Evolutionary conservation across 2,888 invertebrate species (phyloP), one percentile per base, ranked within the genome.

Genomic region (Eurytoma californica): DNA sequence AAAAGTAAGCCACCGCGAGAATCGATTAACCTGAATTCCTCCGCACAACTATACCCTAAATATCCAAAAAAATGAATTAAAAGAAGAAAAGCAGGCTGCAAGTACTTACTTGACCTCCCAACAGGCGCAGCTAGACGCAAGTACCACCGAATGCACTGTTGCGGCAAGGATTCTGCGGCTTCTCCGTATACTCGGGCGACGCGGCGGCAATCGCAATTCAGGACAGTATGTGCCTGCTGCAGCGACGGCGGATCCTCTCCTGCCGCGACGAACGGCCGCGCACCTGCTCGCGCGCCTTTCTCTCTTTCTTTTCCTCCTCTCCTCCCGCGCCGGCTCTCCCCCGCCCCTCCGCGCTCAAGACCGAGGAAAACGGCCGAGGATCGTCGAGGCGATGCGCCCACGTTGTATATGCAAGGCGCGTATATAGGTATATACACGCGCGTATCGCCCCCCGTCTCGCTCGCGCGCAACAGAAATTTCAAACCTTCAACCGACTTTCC

Each of bases 401-500:
- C 12, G n/a, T n/a, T 49, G 3, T 13, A 49, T 3, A 49, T 14
- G 14, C 49, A 49, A 1, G 49, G 3, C 49, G 53, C 3, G n/a
- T 4, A 14, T 3, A 14, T n/a, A 53, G 16, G n/a, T 53, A n/a
- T n/a, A 16, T 51, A 4, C 12, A 3, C 16, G 9, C 9, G 53
- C 53, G n/a, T 16, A 0, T 13, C 39, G 24, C 3, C 3, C 3
- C 3, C 30, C 18, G 20, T 66, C 51, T 20, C 18, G 58, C 68
- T 51, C 39, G 39, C 67, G 49, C 51, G 20, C 30, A 66, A 53
- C 24, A 75, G 55, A 75, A 61, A 55, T 75, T 75, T 68, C 47
- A 76, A 77, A 70, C 70, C 16, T 58, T 39, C 77, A 77, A 77
- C 39, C 77, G 72, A 77, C 77, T 77, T 77, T 77, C 58, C 65